A percentile compares a stretch with the other conserved stretches of the same genome.
Conservation (phyloP, 2,113 vertebrate genomes). For the Odocoileus hemionus region DNA sequence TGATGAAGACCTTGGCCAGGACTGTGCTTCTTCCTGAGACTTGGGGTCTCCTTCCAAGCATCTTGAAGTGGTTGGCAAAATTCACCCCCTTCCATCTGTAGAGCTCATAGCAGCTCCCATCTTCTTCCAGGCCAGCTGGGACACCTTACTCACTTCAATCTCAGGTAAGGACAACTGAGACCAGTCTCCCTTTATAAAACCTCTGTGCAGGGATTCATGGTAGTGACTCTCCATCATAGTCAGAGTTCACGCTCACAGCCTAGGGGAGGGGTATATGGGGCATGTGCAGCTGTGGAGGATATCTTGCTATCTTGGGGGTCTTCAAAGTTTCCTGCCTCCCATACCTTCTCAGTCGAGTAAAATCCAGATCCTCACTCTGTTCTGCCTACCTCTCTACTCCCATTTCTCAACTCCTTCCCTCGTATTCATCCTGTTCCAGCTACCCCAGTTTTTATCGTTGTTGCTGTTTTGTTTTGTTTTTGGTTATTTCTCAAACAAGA, state of each 20-base stretch:
- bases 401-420: neutral
- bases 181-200: neutral
- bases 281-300: no score
- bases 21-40: neutral
- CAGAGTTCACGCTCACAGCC: neutral
- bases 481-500: neutral
- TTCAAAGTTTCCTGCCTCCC: neutral
- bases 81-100: neutral
- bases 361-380: neutral
- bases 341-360: neutral
- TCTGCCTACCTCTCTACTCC: neutral
- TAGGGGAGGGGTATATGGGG: rapidly evolving
- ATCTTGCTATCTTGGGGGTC: neutral
- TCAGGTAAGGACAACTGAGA: neutral
- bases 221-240: neutral
- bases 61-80: neutral
- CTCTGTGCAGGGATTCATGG: neutral
- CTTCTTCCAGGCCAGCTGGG: neutral
- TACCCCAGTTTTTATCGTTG: neutral
- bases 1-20: neutral
- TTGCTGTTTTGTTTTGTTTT: neutral
- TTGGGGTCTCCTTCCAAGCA: neutral
- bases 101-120: neutral
- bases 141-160: neutral
- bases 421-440: no score